Base-by-base conservation (phyloP, 2,113 vertebrate genomes). In the Cacatua alba region DNA sequence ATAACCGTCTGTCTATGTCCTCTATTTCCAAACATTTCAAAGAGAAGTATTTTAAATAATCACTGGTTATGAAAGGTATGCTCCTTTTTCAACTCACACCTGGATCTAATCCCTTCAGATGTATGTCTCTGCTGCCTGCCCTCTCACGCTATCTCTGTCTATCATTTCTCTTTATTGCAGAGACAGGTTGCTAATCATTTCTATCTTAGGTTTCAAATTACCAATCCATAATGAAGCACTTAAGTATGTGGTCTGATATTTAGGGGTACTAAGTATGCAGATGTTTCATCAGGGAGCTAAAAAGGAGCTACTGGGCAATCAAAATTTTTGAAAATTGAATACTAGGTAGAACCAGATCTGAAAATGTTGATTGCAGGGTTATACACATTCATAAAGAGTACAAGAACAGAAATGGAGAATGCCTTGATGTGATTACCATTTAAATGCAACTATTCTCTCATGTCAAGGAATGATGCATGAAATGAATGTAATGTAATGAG, bases 331-430 rank as follows among this genome's bases (percentile, higher is more conserved):
- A 72, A 93, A 92, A 89, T 77, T 95, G 62, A 65, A 33, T 95
- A 33, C 51, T 39, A 71, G 49, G 43, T 83, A 96, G 74, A 89
- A 79, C 7, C 35, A 87, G 43, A 92, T 79, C 41, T 91, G 77
- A 91, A 93, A 96, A 92, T 82, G 88, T 86, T 96, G 94, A 94
- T 96, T 96, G 48, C 88, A 76, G 52, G 25, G 69, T 84, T 95
- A 65, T 85, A 53, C 16, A 72, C 79, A 67, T 82, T 94, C 86
- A 94, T 53, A 89, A 70, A 88, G 53, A 94, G 17, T 57, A 77
- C 23, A 84, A 81, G 86, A 86, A 68, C 53, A 84, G 48, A 84
- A 89, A 92, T 39, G 25, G 80, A 93, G 92, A 96, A 91, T 93
- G 19, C 59, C 46, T 44, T 87, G 88, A 51, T 65, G 52, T 89